phyloP scores from a whole-genome alignment of 2,113 vertebrate genomes.

The Serinus canaria region DNA sequence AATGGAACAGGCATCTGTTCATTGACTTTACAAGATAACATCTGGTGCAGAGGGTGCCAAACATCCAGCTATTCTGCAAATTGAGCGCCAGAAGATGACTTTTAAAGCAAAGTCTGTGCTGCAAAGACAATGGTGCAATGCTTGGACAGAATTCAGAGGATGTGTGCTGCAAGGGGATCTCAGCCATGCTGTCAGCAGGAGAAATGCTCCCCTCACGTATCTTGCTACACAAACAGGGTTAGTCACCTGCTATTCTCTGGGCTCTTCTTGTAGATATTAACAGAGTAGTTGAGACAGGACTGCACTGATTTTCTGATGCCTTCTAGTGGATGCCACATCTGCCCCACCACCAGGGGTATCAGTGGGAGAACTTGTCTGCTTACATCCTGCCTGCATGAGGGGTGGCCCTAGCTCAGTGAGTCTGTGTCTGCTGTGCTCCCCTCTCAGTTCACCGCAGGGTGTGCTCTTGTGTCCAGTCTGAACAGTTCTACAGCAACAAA shows the following conservation, averaged over 20 bases:
- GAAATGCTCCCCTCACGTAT: rapidly evolving
- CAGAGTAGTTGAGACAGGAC: neutral
- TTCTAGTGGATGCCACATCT: neutral
- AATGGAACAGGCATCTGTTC: neutral
- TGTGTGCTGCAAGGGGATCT: neutral
- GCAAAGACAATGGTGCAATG: neutral
- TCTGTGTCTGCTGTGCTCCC: neutral
- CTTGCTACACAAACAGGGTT: neutral
- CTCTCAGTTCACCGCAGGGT: neutral
- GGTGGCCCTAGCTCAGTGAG: neutral
- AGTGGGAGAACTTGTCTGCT: neutral
- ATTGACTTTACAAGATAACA: slow-evolving; percentile 37
- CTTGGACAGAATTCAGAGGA: slow-evolving; percentile 11
- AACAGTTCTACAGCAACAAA: neutral
- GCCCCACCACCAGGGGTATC: neutral
- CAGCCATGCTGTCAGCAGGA: neutral
- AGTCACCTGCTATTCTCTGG: neutral
- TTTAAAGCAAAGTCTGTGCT: neutral
- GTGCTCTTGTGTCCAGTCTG: neutral
- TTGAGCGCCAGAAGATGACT: neutral
- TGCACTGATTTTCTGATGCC: neutral
- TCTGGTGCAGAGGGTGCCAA: slow-evolving; percentile 12
- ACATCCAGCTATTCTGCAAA: neutral
- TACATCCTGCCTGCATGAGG: neutral
- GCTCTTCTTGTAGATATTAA: neutral